Evolutionary conservation across 2,113 vertebrate species (phyloP).

Genomic region (Hippopotamus amphibius): DNA sequence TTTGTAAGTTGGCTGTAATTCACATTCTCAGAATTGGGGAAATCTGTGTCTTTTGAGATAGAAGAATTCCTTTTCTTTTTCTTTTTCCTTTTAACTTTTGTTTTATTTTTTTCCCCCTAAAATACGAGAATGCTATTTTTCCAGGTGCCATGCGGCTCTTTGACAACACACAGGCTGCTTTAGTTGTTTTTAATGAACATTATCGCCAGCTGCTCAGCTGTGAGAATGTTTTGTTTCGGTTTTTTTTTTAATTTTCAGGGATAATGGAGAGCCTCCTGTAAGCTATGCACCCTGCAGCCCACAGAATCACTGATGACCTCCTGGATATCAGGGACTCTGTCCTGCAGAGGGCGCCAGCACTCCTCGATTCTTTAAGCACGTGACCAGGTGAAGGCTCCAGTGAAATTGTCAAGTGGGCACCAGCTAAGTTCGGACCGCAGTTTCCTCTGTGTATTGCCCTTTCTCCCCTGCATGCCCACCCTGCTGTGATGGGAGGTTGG

Average conservation of each 20-base stretch:
- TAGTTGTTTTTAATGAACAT: constrained; percentile 72
- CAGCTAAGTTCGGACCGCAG: neutral
- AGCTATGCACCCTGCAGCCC: neutral
- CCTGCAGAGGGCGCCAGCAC: neutral
- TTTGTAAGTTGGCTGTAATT: constrained; percentile 75
- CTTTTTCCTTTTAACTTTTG: constrained; percentile 60
- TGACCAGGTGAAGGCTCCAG: fast-evolving
- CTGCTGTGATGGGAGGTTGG: neutral
- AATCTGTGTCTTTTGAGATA: constrained; percentile 79
- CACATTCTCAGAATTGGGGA: constrained; percentile 71
- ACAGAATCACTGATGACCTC: neutral
- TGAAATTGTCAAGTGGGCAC: neutral
- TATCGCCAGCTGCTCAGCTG: constrained; percentile 68
- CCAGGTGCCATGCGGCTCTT: constrained; percentile 62
- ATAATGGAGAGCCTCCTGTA: neutral
- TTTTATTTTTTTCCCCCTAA: neutral
- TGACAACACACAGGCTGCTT: constrained; percentile 70
- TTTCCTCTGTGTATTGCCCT: neutral
- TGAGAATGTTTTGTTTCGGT: constrained; percentile 20
- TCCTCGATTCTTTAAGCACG: neutral
- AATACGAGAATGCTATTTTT: constrained; percentile 42
- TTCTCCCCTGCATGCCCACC: neutral
- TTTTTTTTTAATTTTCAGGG: neutral
- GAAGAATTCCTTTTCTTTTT: constrained; percentile 58
- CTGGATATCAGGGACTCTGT: neutral